These are phyloP conservation scores for Netelia fuscicornis DNA, from an alignment of 2,888 invertebrate species.

Conservation along the genomic window DNA sequence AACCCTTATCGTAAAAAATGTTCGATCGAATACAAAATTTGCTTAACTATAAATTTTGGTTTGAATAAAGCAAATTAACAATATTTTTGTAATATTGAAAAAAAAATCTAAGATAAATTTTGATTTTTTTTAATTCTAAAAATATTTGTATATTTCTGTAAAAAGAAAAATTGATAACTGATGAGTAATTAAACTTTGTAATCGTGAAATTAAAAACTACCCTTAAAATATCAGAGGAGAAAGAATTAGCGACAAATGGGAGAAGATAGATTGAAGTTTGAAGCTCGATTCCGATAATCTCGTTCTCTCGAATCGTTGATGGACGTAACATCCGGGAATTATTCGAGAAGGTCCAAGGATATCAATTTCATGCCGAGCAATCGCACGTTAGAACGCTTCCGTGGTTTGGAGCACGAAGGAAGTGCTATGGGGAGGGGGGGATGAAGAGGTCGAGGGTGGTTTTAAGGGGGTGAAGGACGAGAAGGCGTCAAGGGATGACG, in stretches of 20 bases:
- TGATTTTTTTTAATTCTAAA: too few relatives aligned
- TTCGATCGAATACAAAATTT: neutral
- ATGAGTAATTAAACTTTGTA: too few relatives aligned
- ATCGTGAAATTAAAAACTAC: too few relatives aligned
- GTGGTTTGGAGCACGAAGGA: constrained; percentile 30
- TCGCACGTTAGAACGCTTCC: constrained; percentile 13
- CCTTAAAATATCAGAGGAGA: too few relatives aligned
- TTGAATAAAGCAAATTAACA: too few relatives aligned
- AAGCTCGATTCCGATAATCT: constrained; percentile 15
- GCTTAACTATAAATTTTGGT: too few relatives aligned
- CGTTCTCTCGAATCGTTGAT: constrained; percentile 14
- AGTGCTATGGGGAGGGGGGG: neutral
- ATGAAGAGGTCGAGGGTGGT: neutral
- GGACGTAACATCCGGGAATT: constrained; percentile 33
- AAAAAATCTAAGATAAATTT: too few relatives aligned
- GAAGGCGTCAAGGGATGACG: constrained; percentile 17
- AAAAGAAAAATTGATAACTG: too few relatives aligned
- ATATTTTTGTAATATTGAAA: too few relatives aligned
- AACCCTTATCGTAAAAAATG: neutral
- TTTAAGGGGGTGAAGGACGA: constrained; percentile 1
- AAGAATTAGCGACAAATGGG: too few relatives aligned
- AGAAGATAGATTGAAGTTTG: too few relatives aligned
- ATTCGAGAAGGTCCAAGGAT: constrained; percentile 43
- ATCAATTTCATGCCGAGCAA: constrained; percentile 45
- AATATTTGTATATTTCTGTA: too few relatives aligned